These are phyloP conservation scores for Martes martes DNA, from an alignment of 2,113 vertebrate genomes.

Conservation along the genomic window DNA sequence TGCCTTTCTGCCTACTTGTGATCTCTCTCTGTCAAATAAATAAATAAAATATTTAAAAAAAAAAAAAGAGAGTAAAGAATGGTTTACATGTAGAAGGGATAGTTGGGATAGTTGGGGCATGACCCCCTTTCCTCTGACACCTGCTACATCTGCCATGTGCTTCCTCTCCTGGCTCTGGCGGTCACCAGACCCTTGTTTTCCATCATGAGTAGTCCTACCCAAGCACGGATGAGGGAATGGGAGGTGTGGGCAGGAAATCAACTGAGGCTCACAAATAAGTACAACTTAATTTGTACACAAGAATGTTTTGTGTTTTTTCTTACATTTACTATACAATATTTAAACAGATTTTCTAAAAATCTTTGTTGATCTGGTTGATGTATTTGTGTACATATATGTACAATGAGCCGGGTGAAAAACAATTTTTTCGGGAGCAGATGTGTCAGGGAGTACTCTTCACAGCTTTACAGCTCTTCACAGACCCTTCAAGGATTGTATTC, in stretches of 20 bases:
- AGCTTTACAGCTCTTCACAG: neutral
- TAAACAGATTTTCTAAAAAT: neutral
- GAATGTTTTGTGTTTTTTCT: neutral
- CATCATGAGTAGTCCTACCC: neutral
- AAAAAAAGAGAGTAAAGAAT: neutral
- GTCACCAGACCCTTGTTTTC: neutral
- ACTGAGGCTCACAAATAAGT: neutral
- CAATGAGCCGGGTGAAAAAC: neutral
- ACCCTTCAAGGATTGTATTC: neutral
- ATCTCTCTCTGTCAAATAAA: too few species aligned
- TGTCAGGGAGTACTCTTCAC: neutral
- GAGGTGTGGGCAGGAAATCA: neutral
- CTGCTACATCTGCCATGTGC: rapidly evolving
- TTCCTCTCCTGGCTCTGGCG: neutral
- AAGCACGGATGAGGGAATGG: neutral
- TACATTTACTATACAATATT: neutral
- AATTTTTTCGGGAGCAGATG: neutral
- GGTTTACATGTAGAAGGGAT: neutral
- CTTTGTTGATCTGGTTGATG: neutral
- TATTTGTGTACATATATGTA: neutral
- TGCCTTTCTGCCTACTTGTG: too few species aligned
- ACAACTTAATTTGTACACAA: neutral
- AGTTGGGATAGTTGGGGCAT: neutral
- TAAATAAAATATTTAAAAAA: too few species aligned
- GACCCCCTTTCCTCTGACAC: neutral